Percentiles rank a stretch among this genome's conserved stretches.
These are phyloP conservation scores for Elanoides forficatus DNA, from an alignment of 2,113 vertebrate genomes.

Conservation along the genomic window DNA sequence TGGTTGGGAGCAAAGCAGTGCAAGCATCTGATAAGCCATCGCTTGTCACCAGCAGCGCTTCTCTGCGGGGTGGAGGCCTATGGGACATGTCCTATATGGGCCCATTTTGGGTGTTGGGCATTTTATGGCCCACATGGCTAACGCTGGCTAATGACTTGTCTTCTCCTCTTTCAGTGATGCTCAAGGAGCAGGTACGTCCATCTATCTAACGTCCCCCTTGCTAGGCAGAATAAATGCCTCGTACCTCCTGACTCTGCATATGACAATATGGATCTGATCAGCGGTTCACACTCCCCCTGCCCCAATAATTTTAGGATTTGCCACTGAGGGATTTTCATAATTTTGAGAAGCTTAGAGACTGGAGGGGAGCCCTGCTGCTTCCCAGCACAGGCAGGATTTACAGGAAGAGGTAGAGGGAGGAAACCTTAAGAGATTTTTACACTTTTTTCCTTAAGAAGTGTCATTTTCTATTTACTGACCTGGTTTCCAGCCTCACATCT, in stretches of 20 bases:
- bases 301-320: constrained; percentile 34
- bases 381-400: neutral
- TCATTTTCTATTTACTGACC: neutral
- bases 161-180: neutral
- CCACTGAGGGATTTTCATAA: neutral
- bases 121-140: neutral
- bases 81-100: neutral
- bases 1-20: neutral
- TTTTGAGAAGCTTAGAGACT: neutral
- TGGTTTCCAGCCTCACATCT: neutral
- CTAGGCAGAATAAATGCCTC: neutral
- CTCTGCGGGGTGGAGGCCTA: neutral
- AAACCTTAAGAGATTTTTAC: neutral
- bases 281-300: neutral
- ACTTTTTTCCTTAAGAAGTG: neutral
- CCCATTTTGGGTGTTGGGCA: neutral
- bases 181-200: neutral
- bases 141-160: neutral
- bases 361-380: neutral
- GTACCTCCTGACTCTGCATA: neutral
- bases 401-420: neutral
- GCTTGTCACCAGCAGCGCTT: neutral
- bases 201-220: neutral
- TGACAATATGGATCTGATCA: neutral
- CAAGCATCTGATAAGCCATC: neutral